phyloP scores from a whole-genome alignment of 2,113 vertebrate genomes.

The Brachyhypopomus occidentalis region DNA sequence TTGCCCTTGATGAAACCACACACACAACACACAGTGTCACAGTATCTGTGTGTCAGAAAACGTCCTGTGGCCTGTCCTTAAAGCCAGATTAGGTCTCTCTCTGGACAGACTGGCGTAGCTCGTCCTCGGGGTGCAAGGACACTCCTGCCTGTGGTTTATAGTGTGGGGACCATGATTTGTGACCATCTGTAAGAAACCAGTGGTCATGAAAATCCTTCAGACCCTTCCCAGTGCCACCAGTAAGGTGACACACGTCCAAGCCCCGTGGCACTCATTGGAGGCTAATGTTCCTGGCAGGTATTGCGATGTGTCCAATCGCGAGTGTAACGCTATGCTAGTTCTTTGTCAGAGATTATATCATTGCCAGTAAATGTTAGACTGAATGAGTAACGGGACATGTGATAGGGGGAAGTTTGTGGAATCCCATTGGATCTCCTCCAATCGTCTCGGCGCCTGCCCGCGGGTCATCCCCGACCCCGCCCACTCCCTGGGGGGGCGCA shows the following conservation, averaged over 20 bases:
- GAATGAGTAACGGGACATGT: background rate
- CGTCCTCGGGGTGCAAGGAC: background rate
- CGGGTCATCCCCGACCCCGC: no score
- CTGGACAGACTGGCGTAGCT: conserved; percentile 12
- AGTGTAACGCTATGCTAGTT: background rate
- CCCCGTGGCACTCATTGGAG: background rate
- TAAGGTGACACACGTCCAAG: no score
- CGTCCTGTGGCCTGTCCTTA: conserved; percentile 17
- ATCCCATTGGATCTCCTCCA: background rate
- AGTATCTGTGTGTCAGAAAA: conserved; percentile 2
- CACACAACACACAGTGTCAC: conserved; percentile 1
- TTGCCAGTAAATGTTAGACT: background rate
- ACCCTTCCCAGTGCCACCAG: no score
- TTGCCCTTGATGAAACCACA: conserved; percentile 16
- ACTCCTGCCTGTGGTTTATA: background rate
- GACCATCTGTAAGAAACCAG: no score
- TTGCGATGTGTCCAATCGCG: background rate
- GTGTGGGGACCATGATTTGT: no score
- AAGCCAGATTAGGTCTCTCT: conserved; percentile 1
- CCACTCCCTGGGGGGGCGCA: conserved; percentile 4
- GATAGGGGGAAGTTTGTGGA: background rate
- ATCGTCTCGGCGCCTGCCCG: background rate
- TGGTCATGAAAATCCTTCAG: no score
- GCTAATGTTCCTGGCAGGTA: background rate
- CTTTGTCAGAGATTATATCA: no score